Evolutionary conservation across 2,888 invertebrate species (phyloP).

Genomic region (Chloromyia formosa): DNA sequence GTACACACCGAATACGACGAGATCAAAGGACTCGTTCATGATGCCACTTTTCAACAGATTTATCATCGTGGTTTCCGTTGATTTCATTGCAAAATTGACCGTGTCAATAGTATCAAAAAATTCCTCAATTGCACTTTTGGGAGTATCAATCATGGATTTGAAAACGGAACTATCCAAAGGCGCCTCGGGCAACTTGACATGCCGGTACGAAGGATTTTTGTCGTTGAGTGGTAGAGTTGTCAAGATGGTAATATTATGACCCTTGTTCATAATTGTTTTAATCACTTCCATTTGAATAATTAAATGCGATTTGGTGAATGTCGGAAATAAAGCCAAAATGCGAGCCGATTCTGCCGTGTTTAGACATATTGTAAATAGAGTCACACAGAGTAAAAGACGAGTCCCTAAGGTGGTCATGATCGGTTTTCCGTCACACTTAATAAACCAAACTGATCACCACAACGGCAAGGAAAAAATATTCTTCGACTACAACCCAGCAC

Average conservation of each 20-base stretch:
- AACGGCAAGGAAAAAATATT: too few relatives aligned
- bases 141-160: background rate
- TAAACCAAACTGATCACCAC: background rate
- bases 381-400: background rate
- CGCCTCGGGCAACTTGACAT: slow-evolving; percentile 18
- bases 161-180: too few relatives aligned
- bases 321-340: slow-evolving; percentile 60
- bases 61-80: background rate
- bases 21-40: slow-evolving; percentile 54
- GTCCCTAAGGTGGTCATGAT: background rate
- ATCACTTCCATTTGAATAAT: slow-evolving; percentile 59
- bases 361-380: background rate
- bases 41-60: background rate
- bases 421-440: background rate
- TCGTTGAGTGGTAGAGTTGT: slow-evolving; percentile 53
- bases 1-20: slow-evolving; percentile 57
- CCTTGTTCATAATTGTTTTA: slow-evolving; percentile 57
- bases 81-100: background rate
- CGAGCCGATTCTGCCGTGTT: background rate
- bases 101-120: background rate
- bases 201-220: slow-evolving; percentile 28
- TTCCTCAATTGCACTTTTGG: background rate
- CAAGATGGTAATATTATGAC: slow-evolving; percentile 61
- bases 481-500: too few relatives aligned
- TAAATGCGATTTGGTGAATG: slow-evolving; percentile 59